Conservation (phyloP, 2,888 invertebrate genomes). For the Euclidia mi region DNA sequence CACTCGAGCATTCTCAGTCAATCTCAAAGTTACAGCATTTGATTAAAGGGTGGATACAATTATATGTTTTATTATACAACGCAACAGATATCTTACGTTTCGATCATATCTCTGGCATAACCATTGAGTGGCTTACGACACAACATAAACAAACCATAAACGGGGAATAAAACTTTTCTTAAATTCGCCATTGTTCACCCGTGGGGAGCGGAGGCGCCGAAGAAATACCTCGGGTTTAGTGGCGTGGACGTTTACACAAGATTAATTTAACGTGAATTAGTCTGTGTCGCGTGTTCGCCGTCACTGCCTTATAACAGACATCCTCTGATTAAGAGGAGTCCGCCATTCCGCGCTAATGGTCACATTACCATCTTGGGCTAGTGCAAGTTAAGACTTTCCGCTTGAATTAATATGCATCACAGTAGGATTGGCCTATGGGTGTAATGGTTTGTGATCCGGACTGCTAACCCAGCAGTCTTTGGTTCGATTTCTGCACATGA, state of each 20-base stretch:
- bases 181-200: slow-evolving; percentile 8
- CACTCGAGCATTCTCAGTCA: no score
- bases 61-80: no score
- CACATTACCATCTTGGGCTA: slow-evolving; percentile 57
- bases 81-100: no score
- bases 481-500: no score
- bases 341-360: slow-evolving; percentile 56
- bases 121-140: no score
- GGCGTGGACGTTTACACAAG: slow-evolving; percentile 38
- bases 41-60: no score
- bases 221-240: slow-evolving; percentile 41
- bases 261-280: slow-evolving; percentile 49
- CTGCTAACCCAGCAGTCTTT: no score
- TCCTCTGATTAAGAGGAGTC: slow-evolving; percentile 65
- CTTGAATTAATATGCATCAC: not conserved
- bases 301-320: slow-evolving; percentile 51
- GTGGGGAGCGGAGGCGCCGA: slow-evolving; percentile 8
- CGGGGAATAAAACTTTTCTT: slow-evolving; percentile 2
- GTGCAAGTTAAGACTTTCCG: no score
- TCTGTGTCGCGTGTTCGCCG: slow-evolving; percentile 44
- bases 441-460: no score
- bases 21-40: no score
- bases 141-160: slow-evolving; percentile 4
- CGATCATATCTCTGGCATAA: no score
- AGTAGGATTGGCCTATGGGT: no score